Evolutionary conservation across 2,888 invertebrate species (phyloP).

Genomic region (Aspidapion aeneum): DNA sequence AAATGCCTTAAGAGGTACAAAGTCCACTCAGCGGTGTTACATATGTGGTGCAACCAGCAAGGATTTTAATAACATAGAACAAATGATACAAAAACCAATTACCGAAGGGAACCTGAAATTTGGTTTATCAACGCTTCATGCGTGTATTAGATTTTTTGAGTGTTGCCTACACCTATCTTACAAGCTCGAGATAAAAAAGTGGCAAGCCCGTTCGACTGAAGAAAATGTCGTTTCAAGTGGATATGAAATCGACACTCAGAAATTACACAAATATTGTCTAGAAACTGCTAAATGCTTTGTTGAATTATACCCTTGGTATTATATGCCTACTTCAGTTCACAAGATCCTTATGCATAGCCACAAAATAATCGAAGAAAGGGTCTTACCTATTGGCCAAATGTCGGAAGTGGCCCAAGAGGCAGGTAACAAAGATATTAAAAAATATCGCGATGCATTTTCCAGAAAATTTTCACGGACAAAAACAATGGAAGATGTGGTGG

Average conservation of each 20-base stretch:
- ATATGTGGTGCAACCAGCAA: slow-evolving; percentile 11
- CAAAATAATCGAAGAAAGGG: slow-evolving; percentile 22
- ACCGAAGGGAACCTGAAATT: no score
- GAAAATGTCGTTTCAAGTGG: slow-evolving; percentile 10
- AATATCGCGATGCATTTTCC: slow-evolving; percentile 16
- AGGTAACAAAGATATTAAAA: slow-evolving; percentile 26
- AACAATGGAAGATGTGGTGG: no score
- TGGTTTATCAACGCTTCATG: no score
- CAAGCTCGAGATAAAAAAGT: slow-evolving; percentile 8
- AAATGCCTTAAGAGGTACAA: no score
- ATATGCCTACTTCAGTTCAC: slow-evolving; percentile 26
- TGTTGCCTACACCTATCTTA: slow-evolving; percentile 15
- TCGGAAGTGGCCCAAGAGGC: slow-evolving; percentile 29
- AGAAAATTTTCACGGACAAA: slow-evolving; percentile 15
- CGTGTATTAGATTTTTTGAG: slow-evolving; percentile 20
- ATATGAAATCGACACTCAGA: no score
- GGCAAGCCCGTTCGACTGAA: slow-evolving; percentile 12
- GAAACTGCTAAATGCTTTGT: no score
- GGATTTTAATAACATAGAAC: slow-evolving; percentile 16
- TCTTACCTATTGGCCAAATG: slow-evolving; percentile 28
- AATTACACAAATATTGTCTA: no score
- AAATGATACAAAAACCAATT: no score
- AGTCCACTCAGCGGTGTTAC: no score
- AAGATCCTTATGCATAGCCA: slow-evolving; percentile 27
- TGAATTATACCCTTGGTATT: no score